Evolutionary conservation across 2,797 vertebrate species (phyloP).

Genomic region (Antennarius maculatus): DNA sequence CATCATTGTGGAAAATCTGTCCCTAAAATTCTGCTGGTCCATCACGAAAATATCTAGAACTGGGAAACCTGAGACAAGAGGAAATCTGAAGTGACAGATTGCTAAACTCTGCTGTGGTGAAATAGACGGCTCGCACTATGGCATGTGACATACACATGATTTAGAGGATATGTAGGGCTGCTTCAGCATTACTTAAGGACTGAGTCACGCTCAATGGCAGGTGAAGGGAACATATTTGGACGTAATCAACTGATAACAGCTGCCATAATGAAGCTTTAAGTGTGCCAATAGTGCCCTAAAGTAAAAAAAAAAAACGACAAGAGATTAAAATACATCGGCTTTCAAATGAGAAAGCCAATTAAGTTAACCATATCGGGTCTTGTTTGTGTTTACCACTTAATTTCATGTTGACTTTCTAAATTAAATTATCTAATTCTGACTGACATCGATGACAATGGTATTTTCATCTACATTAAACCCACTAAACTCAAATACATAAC

Average conservation of each 20-base stretch:
- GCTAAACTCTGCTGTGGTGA: slow-evolving; percentile 79
- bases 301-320: neutral
- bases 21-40: neutral
- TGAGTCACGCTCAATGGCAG: slow-evolving; percentile 31
- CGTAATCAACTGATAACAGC: neutral
- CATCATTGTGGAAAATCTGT: neutral
- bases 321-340: neutral
- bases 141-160: slow-evolving; percentile 96
- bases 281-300: neutral
- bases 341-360: too few relatives aligned
- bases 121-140: slow-evolving; percentile 76
- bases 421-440: neutral
- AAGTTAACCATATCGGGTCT: too few relatives aligned
- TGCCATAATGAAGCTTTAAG: neutral
- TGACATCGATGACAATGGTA: accelerated
- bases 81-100: slow-evolving; percentile 31
- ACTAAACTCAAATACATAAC: too few relatives aligned
- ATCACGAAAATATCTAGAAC: slow-evolving; percentile 9
- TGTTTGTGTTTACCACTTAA: too few relatives aligned
- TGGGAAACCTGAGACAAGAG: slow-evolving; percentile 1
- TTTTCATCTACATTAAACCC: neutral
- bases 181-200: slow-evolving; percentile 28
- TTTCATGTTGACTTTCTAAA: too few relatives aligned
- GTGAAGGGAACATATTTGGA: neutral
- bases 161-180: slow-evolving; percentile 74